phyloP scores from a whole-genome alignment of 1,140 invertebrate genomes.

The Drosophila serrata region DNA sequence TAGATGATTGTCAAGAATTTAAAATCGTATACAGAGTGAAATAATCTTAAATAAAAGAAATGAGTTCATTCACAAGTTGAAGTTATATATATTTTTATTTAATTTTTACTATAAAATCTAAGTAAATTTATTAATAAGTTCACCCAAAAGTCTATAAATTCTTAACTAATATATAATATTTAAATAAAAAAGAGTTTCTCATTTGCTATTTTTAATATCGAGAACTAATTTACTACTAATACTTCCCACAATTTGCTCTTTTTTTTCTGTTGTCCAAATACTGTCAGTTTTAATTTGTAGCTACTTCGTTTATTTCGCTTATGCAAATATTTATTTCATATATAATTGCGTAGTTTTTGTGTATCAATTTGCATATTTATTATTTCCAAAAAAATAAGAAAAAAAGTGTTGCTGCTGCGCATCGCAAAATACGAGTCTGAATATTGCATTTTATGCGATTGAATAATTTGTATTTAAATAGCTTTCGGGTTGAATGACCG shows the following conservation, averaged over 20 bases:
- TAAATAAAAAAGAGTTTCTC: background rate
- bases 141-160: background rate
- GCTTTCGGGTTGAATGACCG: slow-evolving; percentile 29
- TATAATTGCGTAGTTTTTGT: slow-evolving; percentile 14
- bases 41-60: slow-evolving; percentile 1
- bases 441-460: slow-evolving; percentile 33
- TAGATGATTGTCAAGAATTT: background rate
- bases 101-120: background rate
- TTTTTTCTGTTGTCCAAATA: background rate
- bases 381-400: slow-evolving; percentile 2
- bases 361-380: slow-evolving; percentile 28
- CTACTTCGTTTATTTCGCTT: slow-evolving; percentile 13
- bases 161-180: background rate
- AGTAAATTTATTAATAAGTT: background rate
- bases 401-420: slow-evolving; percentile 7
- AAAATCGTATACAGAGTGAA: background rate
- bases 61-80: background rate
- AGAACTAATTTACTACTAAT: background rate
- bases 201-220: background rate
- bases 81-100: background rate
- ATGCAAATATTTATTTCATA: slow-evolving; percentile 21
- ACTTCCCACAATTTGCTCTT: background rate
- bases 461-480: slow-evolving; percentile 40
- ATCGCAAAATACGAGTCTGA: slow-evolving; percentile 21
- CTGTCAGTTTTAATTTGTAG: slow-evolving; percentile 6